Evolutionary conservation across 1,140 invertebrate genomes (phyloP).

Genomic region (Gonatopus flavifemur): DNA sequence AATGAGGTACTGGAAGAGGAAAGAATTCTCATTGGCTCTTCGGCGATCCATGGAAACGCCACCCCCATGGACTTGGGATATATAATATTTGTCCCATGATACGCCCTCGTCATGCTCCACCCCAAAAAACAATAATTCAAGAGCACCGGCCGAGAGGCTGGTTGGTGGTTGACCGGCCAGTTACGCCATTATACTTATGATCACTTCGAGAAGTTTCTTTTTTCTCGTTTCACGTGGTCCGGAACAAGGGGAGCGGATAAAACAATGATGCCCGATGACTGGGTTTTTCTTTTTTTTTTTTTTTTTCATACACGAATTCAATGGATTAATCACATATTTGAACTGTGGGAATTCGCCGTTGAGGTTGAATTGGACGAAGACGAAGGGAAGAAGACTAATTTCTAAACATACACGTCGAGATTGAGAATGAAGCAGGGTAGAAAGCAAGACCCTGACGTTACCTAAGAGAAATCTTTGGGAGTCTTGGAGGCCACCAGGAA

Average conservation of each 20-base stretch:
- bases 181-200: constrained; percentile 19
- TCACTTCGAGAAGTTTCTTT: too few relatives aligned
- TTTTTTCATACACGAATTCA: background rate
- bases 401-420: constrained; percentile 30
- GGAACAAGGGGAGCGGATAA: too few relatives aligned
- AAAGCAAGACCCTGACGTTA: constrained; percentile 51
- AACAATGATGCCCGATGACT: too few relatives aligned
- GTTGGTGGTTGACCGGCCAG: constrained; percentile 13
- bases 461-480: constrained; percentile 56
- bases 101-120: constrained; percentile 50
- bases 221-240: too few relatives aligned
- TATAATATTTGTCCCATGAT: constrained; percentile 51
- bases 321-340: too few relatives aligned
- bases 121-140: constrained; percentile 50
- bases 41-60: constrained; percentile 31
- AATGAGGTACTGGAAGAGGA: too few relatives aligned
- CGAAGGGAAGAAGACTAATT: background rate
- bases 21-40: too few relatives aligned
- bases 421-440: constrained; percentile 41
- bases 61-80: constrained; percentile 41
- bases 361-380: too few relatives aligned
- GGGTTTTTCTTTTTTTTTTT: constrained; percentile 1
- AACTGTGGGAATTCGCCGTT: too few relatives aligned
- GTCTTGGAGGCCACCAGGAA: constrained; percentile 56
- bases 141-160: too few relatives aligned